A percentile compares a stretch with the other conserved stretches of the same genome.
Conservation (phyloP, 2,113 vertebrate species). For the Zeus faber region DNA sequence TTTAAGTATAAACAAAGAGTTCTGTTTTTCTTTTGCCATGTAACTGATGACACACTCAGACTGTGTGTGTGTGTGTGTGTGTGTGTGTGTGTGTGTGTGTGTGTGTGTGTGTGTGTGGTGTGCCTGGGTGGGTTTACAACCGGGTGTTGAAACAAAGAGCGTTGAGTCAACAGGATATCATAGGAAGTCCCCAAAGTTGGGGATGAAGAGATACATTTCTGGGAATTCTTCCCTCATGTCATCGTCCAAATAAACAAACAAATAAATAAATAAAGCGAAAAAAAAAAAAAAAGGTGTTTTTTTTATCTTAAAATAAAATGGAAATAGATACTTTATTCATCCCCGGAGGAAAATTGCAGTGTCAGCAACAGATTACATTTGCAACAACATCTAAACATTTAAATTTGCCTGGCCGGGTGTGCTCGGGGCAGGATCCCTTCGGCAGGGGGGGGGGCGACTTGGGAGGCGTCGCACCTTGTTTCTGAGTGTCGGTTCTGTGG, state of each 20-base stretch:
- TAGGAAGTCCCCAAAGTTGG: slow-evolving; percentile 81
- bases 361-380: too few relatives aligned
- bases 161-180: slow-evolving; percentile 98
- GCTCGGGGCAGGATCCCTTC: too few relatives aligned
- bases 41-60: slow-evolving; percentile 57
- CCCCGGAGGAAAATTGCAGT: too few relatives aligned
- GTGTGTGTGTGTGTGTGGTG: slow-evolving; percentile 63
- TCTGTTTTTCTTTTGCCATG: slow-evolving; percentile 49
- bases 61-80: slow-evolving; percentile 23
- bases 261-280: slow-evolving; percentile 20
- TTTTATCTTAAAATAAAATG: too few relatives aligned
- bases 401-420: too few relatives aligned
- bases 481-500: too few relatives aligned
- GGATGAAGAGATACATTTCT: slow-evolving; percentile 85
- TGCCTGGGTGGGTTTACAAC: slow-evolving; percentile 80
- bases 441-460: too few relatives aligned
- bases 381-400: too few relatives aligned
- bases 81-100: background rate
- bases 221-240: slow-evolving; percentile 82
- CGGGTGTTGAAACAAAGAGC: slow-evolving; percentile 84
- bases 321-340: too few relatives aligned
- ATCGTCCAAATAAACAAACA: slow-evolving; percentile 36
- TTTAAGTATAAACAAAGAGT: slow-evolving; percentile 52
- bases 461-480: too few relatives aligned
- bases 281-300: too few relatives aligned